Percentiles rank a stretch among this genome's conserved stretches.
These are phyloP conservation scores for Dynastes maya DNA, from an alignment of 2,888 invertebrate genomes.

Conservation along the genomic window DNA sequence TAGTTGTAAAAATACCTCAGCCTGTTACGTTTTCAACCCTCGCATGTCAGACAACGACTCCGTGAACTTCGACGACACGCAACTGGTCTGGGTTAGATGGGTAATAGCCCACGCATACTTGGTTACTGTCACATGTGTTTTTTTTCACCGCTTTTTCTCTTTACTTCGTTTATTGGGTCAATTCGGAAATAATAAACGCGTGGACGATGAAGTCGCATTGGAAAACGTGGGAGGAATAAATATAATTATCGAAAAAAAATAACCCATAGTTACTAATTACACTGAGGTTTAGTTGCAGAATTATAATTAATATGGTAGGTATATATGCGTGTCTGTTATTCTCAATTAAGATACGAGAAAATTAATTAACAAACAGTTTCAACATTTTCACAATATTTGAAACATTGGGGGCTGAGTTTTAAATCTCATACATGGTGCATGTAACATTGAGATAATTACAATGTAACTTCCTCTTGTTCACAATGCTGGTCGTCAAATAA, in stretches of 20 bases:
- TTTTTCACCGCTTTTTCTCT: slow-evolving; percentile 53
- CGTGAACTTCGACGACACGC: slow-evolving; percentile 61
- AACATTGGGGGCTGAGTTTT: too few species aligned
- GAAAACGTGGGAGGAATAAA: not conserved
- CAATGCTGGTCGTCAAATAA: too few species aligned
- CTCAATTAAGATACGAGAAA: not conserved
- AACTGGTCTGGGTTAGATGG: slow-evolving; percentile 63
- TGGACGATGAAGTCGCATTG: slow-evolving; percentile 13
- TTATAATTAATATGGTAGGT: not conserved
- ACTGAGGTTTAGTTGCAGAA: not conserved
- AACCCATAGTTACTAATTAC: not conserved
- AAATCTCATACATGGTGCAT: too few species aligned
- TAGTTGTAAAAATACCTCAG: slow-evolving; percentile 49
- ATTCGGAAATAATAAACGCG: slow-evolving; percentile 61
- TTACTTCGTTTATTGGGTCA: slow-evolving; percentile 59
- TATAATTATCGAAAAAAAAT: not conserved
- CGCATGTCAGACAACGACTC: slow-evolving; percentile 60
- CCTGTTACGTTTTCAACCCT: slow-evolving; percentile 51
- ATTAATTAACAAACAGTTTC: not conserved
- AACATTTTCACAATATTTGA: too few species aligned
- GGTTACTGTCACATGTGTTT: slow-evolving; percentile 64
- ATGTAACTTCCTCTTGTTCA: too few species aligned
- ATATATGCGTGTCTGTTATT: not conserved
- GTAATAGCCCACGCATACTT: slow-evolving; percentile 63
- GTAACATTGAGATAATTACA: too few species aligned